A percentile compares a stretch with the other conserved stretches of the same genome.
These are phyloP conservation scores for Drosophila melanosoma DNA, from an alignment of 2,888 invertebrate genomes.

Conservation along the genomic window DNA sequence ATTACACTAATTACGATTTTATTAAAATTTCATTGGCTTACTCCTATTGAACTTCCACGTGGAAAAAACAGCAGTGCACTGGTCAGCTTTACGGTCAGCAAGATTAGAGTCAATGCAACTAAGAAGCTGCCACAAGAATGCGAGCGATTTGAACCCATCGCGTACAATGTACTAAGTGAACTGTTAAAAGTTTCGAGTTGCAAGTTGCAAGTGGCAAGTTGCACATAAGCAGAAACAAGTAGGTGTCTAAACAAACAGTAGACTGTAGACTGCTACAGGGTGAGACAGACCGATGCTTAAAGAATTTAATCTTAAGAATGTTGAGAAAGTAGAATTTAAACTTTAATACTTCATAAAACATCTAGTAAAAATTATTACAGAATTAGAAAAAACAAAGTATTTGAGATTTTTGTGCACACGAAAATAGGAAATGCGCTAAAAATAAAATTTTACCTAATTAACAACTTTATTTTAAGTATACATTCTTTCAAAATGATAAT, in stretches of 20 bases:
- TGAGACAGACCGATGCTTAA: background rate
- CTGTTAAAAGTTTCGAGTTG: conserved; percentile 38
- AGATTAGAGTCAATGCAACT: conserved; percentile 23
- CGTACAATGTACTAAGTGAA: conserved; percentile 45
- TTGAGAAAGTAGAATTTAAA: background rate
- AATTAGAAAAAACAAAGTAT: background rate
- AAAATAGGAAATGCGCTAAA: background rate
- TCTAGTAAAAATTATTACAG: background rate
- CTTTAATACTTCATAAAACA: background rate
- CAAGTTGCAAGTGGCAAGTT: conserved; percentile 21
- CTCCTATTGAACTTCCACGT: conserved; percentile 75
- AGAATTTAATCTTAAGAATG: background rate
- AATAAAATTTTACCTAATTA: background rate
- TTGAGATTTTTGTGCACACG: background rate
- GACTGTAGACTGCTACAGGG: no score
- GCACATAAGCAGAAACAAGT: conserved; percentile 7
- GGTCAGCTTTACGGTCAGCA: conserved; percentile 8
- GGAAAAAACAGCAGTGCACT: conserved; percentile 70
- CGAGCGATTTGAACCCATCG: conserved; percentile 52
- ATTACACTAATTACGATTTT: background rate
- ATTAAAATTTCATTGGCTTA: conserved; percentile 43
- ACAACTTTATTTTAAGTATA: background rate
- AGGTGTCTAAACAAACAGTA: background rate
- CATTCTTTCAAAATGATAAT: background rate
- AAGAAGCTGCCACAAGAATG: conserved; percentile 1